phyloP scores from a whole-genome alignment of 2,888 invertebrate genomes.

The Cantharis lateralis region DNA sequence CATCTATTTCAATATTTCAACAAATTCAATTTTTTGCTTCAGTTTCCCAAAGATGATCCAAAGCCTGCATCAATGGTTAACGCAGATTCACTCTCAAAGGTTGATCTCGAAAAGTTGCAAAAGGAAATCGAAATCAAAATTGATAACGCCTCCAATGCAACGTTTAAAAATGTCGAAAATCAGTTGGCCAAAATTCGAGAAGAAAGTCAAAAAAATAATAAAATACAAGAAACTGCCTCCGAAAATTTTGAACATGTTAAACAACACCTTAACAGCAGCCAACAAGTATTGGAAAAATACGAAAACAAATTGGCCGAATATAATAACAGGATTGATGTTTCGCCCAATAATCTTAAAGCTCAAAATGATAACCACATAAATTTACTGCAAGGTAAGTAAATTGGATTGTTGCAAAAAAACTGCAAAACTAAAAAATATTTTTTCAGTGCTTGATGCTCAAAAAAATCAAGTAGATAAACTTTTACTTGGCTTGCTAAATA shows the following conservation, averaged over 20 bases:
- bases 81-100: slow-evolving; percentile 38
- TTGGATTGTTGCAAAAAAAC: not conserved
- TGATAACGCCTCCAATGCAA: slow-evolving; percentile 42
- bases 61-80: slow-evolving; percentile 23
- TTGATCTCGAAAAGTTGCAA: slow-evolving; percentile 45
- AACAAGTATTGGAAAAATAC: slow-evolving; percentile 62
- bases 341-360: slow-evolving; percentile 25
- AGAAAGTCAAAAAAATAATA: slow-evolving; percentile 53
- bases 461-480: slow-evolving; percentile 47
- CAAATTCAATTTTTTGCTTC: not conserved
- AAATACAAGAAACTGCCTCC: slow-evolving; percentile 56
- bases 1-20: not conserved
- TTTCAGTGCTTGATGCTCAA: slow-evolving; percentile 47
- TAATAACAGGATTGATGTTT: slow-evolving; percentile 46
- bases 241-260: slow-evolving; percentile 56
- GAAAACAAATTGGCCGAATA: slow-evolving; percentile 62
- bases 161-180: slow-evolving; percentile 44
- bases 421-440: not conserved
- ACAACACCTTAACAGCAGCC: slow-evolving; percentile 57
- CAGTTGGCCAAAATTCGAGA: slow-evolving; percentile 48
- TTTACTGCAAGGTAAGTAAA: slow-evolving; percentile 46
- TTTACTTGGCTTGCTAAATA: slow-evolving; percentile 43
- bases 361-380: slow-evolving; percentile 49
- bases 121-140: slow-evolving; percentile 47
- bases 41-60: slow-evolving; percentile 14